Evolutionary conservation across 2,888 invertebrate genomes (phyloP).

Genomic region (Icerya purchasi): DNA sequence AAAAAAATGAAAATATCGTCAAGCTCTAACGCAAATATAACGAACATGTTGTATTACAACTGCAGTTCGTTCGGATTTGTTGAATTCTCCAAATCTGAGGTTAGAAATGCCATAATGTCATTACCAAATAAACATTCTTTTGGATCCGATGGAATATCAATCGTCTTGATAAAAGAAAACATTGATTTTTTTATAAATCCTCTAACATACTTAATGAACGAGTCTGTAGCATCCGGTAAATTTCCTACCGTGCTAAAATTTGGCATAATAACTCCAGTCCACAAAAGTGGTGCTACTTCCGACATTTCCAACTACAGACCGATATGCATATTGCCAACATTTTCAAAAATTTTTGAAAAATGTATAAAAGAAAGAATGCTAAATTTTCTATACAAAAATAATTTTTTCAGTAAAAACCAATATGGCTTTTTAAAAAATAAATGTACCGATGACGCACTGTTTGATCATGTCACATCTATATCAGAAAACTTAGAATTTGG

Average conservation of each 20-base stretch:
- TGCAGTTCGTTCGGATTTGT: too few relatives aligned
- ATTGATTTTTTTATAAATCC: background rate
- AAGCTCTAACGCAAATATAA: too few relatives aligned
- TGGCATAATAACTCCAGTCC: background rate
- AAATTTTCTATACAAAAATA: background rate
- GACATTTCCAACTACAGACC: background rate
- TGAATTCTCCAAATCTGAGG: too few relatives aligned
- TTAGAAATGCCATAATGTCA: too few relatives aligned
- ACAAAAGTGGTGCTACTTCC: background rate
- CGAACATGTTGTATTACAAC: too few relatives aligned
- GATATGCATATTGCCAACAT: background rate
- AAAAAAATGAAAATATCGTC: too few relatives aligned
- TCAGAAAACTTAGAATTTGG: background rate
- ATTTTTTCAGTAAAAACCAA: background rate
- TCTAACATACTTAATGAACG: background rate
- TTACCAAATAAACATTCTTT: too few relatives aligned
- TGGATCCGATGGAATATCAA: background rate
- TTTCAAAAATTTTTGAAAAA: background rate
- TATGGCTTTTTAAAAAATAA: background rate
- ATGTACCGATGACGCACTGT: background rate
- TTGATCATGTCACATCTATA: background rate
- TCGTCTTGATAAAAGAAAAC: background rate
- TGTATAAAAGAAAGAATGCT: background rate
- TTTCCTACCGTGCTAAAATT: background rate
- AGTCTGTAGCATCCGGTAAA: background rate